A percentile compares a stretch with the other conserved stretches of the same genome.
phyloP scores from a whole-genome alignment of 1,140 invertebrate genomes.

The Drosophila ogumai region DNA sequence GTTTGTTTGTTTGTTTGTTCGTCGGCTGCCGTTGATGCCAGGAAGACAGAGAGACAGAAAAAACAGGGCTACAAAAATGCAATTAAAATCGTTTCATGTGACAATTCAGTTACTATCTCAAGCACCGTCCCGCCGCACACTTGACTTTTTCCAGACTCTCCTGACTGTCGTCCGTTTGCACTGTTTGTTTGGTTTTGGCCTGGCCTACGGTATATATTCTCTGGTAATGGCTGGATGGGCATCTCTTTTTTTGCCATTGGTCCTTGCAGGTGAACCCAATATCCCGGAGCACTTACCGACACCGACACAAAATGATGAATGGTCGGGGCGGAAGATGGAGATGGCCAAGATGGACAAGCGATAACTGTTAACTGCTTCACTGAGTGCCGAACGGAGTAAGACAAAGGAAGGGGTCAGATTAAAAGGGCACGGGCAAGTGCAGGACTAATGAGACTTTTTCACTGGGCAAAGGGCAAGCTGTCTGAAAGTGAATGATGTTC shows the following conservation, averaged over 20 bases:
- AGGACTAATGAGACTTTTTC: constrained; percentile 40
- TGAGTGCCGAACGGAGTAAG: constrained; percentile 22
- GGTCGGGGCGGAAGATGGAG: constrained; percentile 24
- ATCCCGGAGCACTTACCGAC: constrained; percentile 5
- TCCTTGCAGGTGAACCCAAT: constrained; percentile 50
- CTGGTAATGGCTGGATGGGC: constrained; percentile 38
- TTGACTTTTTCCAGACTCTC: background rate
- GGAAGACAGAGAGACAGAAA: constrained; percentile 5
- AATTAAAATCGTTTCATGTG: constrained; percentile 78
- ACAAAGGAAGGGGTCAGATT: constrained; percentile 9
- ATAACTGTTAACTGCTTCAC: constrained; percentile 56
- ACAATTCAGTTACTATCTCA: constrained; percentile 57
- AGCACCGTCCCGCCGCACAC: background rate
- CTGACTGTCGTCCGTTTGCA: background rate
- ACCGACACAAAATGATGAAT: constrained; percentile 38
- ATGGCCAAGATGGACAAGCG: constrained; percentile 24
- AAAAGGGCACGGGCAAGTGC: constrained; percentile 8
- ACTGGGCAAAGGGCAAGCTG: constrained; percentile 11
- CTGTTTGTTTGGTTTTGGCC: constrained; percentile 28
- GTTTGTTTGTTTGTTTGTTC: constrained; percentile 27
- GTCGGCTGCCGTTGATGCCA: constrained; percentile 45
- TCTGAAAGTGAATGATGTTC: constrained; percentile 15
- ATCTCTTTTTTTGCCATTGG: constrained; percentile 14
- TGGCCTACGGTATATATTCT: constrained; percentile 39
- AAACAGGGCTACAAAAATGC: constrained; percentile 63